Evolutionary conservation across 1,140 invertebrate species (phyloP).

Genomic region (Aphaenogaster rudis): DNA sequence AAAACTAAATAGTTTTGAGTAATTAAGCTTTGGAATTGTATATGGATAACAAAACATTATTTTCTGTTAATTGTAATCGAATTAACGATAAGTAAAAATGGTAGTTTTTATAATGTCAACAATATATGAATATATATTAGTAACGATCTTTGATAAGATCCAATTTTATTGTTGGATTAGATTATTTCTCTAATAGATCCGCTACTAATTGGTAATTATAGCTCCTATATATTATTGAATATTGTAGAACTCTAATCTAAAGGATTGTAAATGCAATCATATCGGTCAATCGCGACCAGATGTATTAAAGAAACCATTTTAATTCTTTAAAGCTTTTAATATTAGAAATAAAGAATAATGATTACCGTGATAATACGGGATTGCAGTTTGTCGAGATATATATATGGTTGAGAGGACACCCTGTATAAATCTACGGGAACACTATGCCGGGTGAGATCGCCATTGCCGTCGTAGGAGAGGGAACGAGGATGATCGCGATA

Average conservation of each 20-base stretch:
- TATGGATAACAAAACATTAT: not conserved
- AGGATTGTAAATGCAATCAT: not conserved
- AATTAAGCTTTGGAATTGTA: not conserved
- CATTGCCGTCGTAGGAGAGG: slow-evolving; percentile 66
- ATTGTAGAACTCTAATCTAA: not conserved
- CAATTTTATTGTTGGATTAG: not conserved
- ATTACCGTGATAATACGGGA: not conserved
- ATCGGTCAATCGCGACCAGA: not conserved
- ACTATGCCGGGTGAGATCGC: slow-evolving; percentile 73
- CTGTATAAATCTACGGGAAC: slow-evolving; percentile 69
- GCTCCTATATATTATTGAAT: not conserved
- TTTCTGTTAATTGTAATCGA: not conserved
- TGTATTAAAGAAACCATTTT: slow-evolving; percentile 6
- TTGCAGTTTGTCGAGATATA: not conserved
- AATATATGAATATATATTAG: not conserved
- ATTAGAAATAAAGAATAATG: not conserved
- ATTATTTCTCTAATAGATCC: slow-evolving; percentile 6
- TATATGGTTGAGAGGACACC: slow-evolving; percentile 17
- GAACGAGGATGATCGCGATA: slow-evolving; percentile 82
- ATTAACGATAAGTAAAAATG: not conserved
- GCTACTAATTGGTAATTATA: not conserved
- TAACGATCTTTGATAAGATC: not conserved
- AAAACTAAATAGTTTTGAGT: not conserved
- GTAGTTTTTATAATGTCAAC: not conserved
- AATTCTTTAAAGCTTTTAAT: slow-evolving; percentile 4